A percentile compares a stretch with the other conserved stretches of the same genome.
phyloP scores from a whole-genome alignment of 2,888 invertebrate genomes.

The Encarsia formosa region DNA sequence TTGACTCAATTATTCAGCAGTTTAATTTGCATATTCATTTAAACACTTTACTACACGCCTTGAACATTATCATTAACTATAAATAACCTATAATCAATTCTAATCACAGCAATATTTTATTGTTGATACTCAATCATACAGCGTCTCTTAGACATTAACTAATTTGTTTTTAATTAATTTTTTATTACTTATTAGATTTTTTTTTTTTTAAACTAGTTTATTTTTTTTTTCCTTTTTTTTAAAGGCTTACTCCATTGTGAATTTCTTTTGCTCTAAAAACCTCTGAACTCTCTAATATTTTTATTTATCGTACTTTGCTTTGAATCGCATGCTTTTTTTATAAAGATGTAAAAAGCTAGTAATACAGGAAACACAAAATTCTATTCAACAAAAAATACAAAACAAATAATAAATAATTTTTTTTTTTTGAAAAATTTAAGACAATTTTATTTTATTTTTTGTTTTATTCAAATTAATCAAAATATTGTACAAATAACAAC shows the following conservation, averaged over 20 bases:
- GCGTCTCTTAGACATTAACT: constrained; percentile 48
- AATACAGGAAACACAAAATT: too few relatives aligned
- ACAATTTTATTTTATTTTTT: constrained; percentile 20
- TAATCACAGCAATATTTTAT: constrained; percentile 53
- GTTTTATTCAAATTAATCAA: constrained; percentile 17
- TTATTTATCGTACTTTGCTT: too few relatives aligned
- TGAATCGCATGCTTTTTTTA: too few relatives aligned
- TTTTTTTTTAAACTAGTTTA: constrained; percentile 19
- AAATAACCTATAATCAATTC: constrained; percentile 47
- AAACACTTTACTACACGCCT: too few relatives aligned
- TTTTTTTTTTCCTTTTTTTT: constrained; percentile 12
- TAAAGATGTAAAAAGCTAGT: too few relatives aligned
- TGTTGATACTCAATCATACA: constrained; percentile 52
- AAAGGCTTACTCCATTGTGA: constrained; percentile 18
- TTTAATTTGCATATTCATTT: too few relatives aligned
- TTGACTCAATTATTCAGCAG: too few relatives aligned
- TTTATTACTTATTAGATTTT: constrained; percentile 27
- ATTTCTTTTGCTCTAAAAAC: constrained; percentile 16
- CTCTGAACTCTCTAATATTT: constrained; percentile 6
- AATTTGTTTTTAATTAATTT: constrained; percentile 38
- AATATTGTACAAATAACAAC: constrained; percentile 24
- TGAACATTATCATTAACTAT: constrained; percentile 48
- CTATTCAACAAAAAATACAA: too few relatives aligned
- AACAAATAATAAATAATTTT: too few relatives aligned
- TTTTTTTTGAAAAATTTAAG: too few relatives aligned